Evolutionary conservation across 2,888 invertebrate species (phyloP), one percentile per base, ranked within the genome.

Genomic region (Lacanobia wlatinum): DNA sequence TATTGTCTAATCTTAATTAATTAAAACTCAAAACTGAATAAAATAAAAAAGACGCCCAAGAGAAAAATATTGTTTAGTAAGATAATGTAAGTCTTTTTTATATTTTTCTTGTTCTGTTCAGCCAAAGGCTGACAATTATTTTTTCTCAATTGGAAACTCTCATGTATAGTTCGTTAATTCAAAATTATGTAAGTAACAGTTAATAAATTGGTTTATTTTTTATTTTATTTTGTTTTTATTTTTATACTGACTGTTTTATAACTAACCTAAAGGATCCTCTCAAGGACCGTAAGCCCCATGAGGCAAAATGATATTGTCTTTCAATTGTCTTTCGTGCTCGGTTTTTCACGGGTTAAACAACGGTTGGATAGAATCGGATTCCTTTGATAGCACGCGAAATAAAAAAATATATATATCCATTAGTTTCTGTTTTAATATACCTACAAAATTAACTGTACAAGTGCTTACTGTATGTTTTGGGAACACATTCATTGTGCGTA

Each of bases 121-220:
- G 23, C 48, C 7, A 14, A 8, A 16, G 43, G 40, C n/a, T 52
- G 34, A 18, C n/a, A 6, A 21, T 34, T n/a, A 8, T 38, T 38
- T 67, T 68, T 43, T 40, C n/a, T 16, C 3, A 43, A 34, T 40
- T 69, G 2, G 12, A 46, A 28, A 50, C 16, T 40, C 6, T 43
- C 3, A 2, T 23, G 16, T 55, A 7, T 18, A 14, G 18, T 74
- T 74, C 7, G 18, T 34, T n/a, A 2, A 43, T 50, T 43, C 12
- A 10, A 58, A 77, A 58, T 76, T 43, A 34, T 73, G 56, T 76
- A 14, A 76, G 56, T 34, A 1, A 5, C 34, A 40, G 34, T 40
- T 48, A 78, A 70, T 78, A 73, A 73, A 78, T 23, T 46, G 40
- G 10, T 40, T 59, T 46, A 14, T 58, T 70, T 73, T 76, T 73